A percentile compares a stretch with the other conserved stretches of the same genome.
These are phyloP conservation scores for Fistularia tabacaria DNA, from an alignment of 2,797 vertebrate species.

Conservation along the genomic window DNA sequence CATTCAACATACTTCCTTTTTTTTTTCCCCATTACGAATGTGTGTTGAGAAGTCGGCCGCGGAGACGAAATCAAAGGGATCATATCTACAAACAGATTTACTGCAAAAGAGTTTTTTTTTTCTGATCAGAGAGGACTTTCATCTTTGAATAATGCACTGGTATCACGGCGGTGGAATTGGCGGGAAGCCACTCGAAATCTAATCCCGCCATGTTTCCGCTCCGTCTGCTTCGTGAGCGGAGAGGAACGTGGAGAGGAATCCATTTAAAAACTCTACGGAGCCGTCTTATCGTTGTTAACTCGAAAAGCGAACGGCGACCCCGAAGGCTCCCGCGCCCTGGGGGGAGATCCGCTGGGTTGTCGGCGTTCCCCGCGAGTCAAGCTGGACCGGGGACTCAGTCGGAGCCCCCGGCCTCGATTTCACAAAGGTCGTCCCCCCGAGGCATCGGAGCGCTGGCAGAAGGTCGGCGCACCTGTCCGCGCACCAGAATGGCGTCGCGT, in stretches of 20 bases:
- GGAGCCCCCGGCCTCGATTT: slow-evolving; percentile 69
- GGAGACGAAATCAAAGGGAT: slow-evolving; percentile 59
- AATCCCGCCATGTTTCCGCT: slow-evolving; percentile 32
- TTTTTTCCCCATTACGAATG: slow-evolving; percentile 3
- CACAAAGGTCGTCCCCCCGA: slow-evolving; percentile 43
- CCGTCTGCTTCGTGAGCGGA: slow-evolving; percentile 25
- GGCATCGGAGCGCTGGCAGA: slow-evolving; percentile 56
- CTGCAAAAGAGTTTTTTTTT: slow-evolving; percentile 52
- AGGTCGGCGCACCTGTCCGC: slow-evolving; percentile 71
- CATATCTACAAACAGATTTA: slow-evolving; percentile 62
- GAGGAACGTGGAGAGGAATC: neutral
- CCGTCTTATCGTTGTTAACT: neutral
- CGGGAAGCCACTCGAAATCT: slow-evolving; percentile 48
- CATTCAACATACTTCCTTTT: too few species aligned
- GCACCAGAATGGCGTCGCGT: slow-evolving; percentile 49
- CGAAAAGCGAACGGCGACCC: too few species aligned
- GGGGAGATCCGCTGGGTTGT: too few species aligned
- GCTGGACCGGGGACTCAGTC: slow-evolving; percentile 53
- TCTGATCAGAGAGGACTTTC: slow-evolving; percentile 62
- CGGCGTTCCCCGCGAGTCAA: slow-evolving; percentile 26
- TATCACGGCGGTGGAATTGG: slow-evolving; percentile 48
- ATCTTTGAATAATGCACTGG: slow-evolving; percentile 65
- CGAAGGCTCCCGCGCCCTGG: too few species aligned
- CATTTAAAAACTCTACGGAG: slow-evolving; percentile 1
- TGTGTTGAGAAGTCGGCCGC: slow-evolving; percentile 42